Evolutionary conservation across 92 coral and sea anemone genomes (phyloP).

Genomic region (Parazoanthus swiftii): DNA sequence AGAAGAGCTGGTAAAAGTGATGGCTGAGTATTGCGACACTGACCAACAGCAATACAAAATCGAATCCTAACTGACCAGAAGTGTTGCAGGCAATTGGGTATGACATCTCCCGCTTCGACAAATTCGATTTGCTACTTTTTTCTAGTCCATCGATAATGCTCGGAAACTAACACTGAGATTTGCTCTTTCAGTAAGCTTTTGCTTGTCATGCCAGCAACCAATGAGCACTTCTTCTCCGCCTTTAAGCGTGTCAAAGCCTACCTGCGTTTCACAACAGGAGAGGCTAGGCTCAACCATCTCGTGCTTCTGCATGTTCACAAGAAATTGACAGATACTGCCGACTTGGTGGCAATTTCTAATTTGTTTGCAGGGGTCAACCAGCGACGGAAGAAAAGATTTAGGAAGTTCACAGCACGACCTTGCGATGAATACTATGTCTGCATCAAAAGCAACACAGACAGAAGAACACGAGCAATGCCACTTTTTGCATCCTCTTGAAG

Average conservation of each 20-base stretch:
- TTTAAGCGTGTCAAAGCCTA: slow-evolving; percentile 49
- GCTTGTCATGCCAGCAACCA: slow-evolving; percentile 55
- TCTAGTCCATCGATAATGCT: slow-evolving; percentile 33
- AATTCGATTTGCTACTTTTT: not conserved
- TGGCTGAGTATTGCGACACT: slow-evolving; percentile 42
- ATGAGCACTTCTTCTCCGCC: slow-evolving; percentile 61
- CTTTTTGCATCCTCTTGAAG: too few species aligned
- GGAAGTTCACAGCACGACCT: slow-evolving; percentile 38
- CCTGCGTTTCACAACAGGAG: slow-evolving; percentile 51
- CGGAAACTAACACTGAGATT: slow-evolving; percentile 51
- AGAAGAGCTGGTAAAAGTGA: slow-evolving; percentile 47
- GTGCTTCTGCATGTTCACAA: slow-evolving; percentile 58
- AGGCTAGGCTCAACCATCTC: slow-evolving; percentile 29
- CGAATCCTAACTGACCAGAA: slow-evolving; percentile 40
- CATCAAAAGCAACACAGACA: slow-evolving; percentile 33
- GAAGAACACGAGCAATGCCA: not conserved
- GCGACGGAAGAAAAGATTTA: slow-evolving; percentile 47
- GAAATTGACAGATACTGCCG: slow-evolving; percentile 48
- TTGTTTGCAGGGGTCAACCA: slow-evolving; percentile 55
- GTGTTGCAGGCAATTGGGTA: slow-evolving; percentile 50
- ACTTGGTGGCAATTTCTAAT: slow-evolving; percentile 52
- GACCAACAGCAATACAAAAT: slow-evolving; percentile 29
- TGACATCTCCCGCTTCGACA: slow-evolving; percentile 42
- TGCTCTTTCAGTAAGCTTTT: slow-evolving; percentile 51
- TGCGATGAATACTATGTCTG: slow-evolving; percentile 35